Evolutionary conservation across 2,888 invertebrate genomes (phyloP), one percentile per base, ranked within the genome.

Genomic region (Chouioia cunea): DNA sequence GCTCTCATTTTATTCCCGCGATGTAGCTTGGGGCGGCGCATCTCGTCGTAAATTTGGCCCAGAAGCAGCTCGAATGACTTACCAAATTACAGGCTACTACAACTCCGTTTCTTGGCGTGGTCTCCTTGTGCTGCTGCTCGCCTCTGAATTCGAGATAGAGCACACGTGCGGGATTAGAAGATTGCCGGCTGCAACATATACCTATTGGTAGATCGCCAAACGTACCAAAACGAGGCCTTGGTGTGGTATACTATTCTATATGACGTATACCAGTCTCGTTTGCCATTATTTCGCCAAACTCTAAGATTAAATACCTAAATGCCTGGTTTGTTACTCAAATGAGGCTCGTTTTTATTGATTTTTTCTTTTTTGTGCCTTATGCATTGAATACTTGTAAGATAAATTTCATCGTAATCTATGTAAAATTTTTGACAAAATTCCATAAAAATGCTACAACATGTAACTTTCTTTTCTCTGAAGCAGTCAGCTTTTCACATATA

Each of bases 51-150:
- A 73, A 70, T 71, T 62, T 50, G 65, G 23, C 63, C 62, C 23
- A 52, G 23, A 48, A 44, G 56, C 67, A 71, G 66, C 62, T 36
- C 53, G 57, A 70, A 60, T 54, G 68, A 71, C 52, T 62, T 62
- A 43, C 59, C 59, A 76, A 75, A 77, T 76, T 75, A 74, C 70
- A 74, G 76, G 69, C 75, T 73, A 70, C 73, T 36, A 36, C 36
- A 36, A 36, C 73, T 71, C 64, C 54, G 72, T 68, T 70, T 69
- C 36, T 36, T 70, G 71, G 63, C 53, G 53, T 53, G 62, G 54
- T 66, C 50, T 22, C 22, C 52, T 59, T 53, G 54, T 8, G 20
- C 16, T 36, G 6, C 10, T 48, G 8, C 22, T 44, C 18, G 52
- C 48, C 14, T 65, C 64, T 50, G 50, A 18, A 56, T 67, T 16